Percentiles rank a stretch among this genome's conserved stretches.
These are phyloP conservation scores for Molossus alvarezi DNA, from an alignment of 2,797 vertebrate species.

Conservation along the genomic window DNA sequence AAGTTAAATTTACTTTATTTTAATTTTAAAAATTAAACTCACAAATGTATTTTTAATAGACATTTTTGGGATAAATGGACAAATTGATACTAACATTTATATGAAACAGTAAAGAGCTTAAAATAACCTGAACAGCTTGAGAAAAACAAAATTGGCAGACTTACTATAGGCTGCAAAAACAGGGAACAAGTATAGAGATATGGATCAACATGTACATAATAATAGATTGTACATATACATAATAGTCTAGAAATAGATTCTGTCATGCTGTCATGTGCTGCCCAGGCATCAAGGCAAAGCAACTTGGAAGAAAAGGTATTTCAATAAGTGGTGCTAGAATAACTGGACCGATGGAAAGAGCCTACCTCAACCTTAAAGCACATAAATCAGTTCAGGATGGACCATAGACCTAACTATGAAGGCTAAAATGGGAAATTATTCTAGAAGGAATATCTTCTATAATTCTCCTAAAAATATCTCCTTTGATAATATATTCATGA, in stretches of 20 bases:
- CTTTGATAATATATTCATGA: not conserved
- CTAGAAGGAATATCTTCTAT: not conserved
- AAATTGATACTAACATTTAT: not conserved
- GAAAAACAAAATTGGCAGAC: not conserved
- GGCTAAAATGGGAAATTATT: not conserved
- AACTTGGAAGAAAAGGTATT: not conserved
- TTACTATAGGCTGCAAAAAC: not conserved
- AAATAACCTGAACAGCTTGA: not conserved
- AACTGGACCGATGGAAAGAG: not conserved
- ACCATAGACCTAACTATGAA: not conserved
- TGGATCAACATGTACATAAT: not conserved
- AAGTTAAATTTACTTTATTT: not conserved
- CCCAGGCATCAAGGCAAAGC: not conserved
- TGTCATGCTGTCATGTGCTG: not conserved
- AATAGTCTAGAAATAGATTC: not conserved
- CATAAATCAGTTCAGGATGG: not conserved
- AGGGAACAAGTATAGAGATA: not conserved
- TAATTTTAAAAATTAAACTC: not conserved
- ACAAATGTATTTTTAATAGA: not conserved
- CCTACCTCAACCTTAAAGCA: not conserved
- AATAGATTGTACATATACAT: not conserved
- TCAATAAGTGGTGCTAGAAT: not conserved
- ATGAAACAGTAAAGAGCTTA: not conserved
- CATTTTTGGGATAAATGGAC: not conserved
- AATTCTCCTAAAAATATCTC: not conserved